These are phyloP conservation scores for Tenthredo amoena DNA, from an alignment of 2,888 invertebrate species.

Conservation along the genomic window DNA sequence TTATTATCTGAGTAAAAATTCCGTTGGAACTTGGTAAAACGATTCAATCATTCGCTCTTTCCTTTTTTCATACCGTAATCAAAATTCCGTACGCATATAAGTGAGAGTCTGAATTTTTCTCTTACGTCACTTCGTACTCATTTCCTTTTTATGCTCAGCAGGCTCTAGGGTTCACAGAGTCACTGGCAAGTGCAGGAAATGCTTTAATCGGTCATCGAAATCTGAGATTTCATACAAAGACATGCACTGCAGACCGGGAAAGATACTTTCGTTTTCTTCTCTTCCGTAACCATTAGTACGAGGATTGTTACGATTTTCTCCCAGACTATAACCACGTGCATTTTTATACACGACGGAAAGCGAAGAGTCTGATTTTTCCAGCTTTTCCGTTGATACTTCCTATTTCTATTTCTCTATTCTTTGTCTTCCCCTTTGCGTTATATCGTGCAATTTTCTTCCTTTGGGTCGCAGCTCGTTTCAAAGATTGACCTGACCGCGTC, in stretches of 20 bases:
- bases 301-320: not conserved
- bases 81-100: not conserved
- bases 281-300: not conserved
- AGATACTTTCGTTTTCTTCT: not conserved
- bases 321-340: not conserved
- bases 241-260: not conserved
- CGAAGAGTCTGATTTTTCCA: not conserved
- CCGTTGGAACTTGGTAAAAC: not conserved
- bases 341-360: not conserved
- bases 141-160: not conserved
- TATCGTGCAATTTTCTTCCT: not conserved
- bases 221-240: constrained; percentile 1
- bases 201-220: not conserved
- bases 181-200: not conserved
- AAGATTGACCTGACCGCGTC: constrained; percentile 24
- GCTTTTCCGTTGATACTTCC: not conserved
- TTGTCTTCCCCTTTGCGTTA: not conserved
- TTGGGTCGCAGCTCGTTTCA: not conserved
- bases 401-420: not conserved
- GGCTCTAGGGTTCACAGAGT: not conserved
- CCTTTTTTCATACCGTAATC: not conserved
- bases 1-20: not conserved
- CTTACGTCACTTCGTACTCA: not conserved
- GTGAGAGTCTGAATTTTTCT: not conserved
- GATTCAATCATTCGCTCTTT: not conserved